Base-by-base conservation (phyloP, 2,113 vertebrate species). In the Corydoras maculifer region DNA sequence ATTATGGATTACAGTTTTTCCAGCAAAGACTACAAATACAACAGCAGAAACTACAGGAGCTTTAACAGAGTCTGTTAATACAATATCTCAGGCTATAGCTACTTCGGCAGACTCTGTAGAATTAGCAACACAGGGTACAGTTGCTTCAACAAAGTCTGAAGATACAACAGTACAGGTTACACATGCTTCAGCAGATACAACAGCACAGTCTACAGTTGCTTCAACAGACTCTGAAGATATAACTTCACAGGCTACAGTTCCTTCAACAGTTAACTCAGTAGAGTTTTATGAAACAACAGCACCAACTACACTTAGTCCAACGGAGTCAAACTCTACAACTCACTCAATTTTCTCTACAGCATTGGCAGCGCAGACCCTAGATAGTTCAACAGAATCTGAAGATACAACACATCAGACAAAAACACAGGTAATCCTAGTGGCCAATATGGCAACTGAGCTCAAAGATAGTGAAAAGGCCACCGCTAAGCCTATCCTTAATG, bases 401-500 rank as follows among this genome's bases (percentile, higher is more conserved):
- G 51, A 53, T 53, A 59, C 68, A 68, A 7, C 53, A 43, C 51
- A 59, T 58, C 65, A 18, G 10, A 53, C 11, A 58, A 18, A 54
- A 53, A 18, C 58, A 53, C 10, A 30, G 55, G n/a, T 50, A 65
- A 58, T 62, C 54, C 9, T 31, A 54, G 63, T 5, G 7, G 62
- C 54, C 68, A 48, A 32, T 31, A 58, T 31, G 13, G 58, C 29
- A 60, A 35, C 68, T 62, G 58, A 53, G 58, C 67, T 67, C 18
- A 51, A 81, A 14, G 75, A 72, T 2, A 63, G 59, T 61, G 3
- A 58, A 61, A 77, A 80, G 71, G 54, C 58, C 63, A 50, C 60
- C 13, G 5, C 55, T 63, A 65, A 69, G 10, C 35, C 75, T 74
- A 9, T 9, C 18, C 49, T 49, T 8, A 13, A 25, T 55, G 31